Evolutionary conservation across 1,140 invertebrate genomes (phyloP).

Genomic region (Whitmania pigra): DNA sequence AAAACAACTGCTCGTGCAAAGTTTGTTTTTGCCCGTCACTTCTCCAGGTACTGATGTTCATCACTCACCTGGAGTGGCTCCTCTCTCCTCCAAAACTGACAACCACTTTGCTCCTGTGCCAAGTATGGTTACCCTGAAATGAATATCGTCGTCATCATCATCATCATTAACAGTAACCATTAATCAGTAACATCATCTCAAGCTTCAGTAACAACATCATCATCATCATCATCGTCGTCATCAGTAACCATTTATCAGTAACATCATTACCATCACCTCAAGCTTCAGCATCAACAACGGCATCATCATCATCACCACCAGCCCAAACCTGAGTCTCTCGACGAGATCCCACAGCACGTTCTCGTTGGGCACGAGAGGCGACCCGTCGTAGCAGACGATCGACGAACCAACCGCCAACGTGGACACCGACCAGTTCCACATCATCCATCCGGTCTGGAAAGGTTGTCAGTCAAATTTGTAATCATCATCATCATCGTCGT

Average conservation of each 20-base stretch:
- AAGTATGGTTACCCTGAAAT: conserved; percentile 46
- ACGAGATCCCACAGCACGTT: conserved; percentile 48
- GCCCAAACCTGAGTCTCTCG: conserved; percentile 41
- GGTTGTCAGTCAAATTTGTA: neutral
- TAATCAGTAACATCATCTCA: too few relatives aligned
- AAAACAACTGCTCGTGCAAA: too few relatives aligned
- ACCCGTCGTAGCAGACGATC: conserved; percentile 52
- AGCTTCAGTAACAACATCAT: too few relatives aligned
- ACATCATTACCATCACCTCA: too few relatives aligned
- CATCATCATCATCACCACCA: neutral
- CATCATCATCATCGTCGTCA: too few relatives aligned
- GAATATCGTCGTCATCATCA: too few relatives aligned
- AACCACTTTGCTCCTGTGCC: conserved; percentile 52
- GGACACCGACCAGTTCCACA: conserved; percentile 52
- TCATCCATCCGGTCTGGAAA: conserved; percentile 51
- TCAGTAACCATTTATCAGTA: too few relatives aligned
- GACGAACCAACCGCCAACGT: conserved; percentile 43
- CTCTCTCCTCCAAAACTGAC: conserved; percentile 45
- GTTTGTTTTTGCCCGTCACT: neutral
- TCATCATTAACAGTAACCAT: too few relatives aligned
- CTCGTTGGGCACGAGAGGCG: conserved; percentile 46
- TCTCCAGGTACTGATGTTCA: neutral
- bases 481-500: too few relatives aligned
- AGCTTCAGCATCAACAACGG: too few relatives aligned
- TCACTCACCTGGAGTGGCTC: conserved; percentile 37